Conservation (phyloP, 2,797 vertebrate species). For the Sardinella longiceps region DNA sequence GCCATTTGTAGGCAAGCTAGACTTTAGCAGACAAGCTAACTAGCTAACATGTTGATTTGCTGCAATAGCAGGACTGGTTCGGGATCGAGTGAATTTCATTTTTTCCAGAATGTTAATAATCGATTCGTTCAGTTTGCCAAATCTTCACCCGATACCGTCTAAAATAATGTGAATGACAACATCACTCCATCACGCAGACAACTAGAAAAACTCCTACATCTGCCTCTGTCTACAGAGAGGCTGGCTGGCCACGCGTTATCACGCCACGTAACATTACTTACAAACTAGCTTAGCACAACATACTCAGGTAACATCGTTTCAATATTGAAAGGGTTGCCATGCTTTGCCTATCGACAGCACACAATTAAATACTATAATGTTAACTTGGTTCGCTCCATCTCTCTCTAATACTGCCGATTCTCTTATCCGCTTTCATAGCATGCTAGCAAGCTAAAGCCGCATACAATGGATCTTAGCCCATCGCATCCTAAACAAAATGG, state of each 20-base stretch:
- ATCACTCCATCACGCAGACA: neutral
- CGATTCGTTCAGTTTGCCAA: neutral
- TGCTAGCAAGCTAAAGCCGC: constrained; percentile 3
- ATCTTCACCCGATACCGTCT: neutral
- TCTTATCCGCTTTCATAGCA: neutral
- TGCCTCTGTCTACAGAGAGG: neutral
- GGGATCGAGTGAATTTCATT: neutral
- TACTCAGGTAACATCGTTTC: neutral
- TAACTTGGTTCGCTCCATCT: neutral
- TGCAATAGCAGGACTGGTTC: neutral
- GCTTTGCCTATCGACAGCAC: neutral
- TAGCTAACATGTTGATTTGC: neutral
- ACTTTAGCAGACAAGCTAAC: neutral
- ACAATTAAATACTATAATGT: neutral
- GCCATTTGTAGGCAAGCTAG: neutral
- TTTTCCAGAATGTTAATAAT: neutral
- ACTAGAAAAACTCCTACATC: neutral
- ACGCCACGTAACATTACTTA: neutral
- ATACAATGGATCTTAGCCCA: neutral
- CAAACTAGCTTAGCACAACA: neutral
- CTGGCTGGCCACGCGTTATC: neutral
- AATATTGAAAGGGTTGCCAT: neutral
- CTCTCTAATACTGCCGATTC: neutral
- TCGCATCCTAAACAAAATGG: neutral
- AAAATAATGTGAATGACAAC: neutral